These are phyloP conservation scores for Chelonia mydas DNA, from an alignment of 2,797 vertebrate genomes.

Conservation along the genomic window DNA sequence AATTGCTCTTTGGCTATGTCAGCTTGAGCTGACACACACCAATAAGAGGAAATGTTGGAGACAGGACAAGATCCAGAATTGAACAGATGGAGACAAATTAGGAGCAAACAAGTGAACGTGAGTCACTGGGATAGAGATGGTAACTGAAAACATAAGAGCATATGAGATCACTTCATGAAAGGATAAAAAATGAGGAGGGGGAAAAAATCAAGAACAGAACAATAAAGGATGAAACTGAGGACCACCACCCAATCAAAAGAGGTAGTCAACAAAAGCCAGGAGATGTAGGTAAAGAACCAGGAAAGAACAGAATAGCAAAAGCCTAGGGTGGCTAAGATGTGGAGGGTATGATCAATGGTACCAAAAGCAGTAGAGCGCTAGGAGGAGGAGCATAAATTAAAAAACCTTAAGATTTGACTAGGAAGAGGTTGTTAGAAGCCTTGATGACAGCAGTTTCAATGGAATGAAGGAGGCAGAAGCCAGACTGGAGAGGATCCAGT, in stretches of 20 bases:
- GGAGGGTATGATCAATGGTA: background rate
- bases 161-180: background rate
- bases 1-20: background rate
- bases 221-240: no score
- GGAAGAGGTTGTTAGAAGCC: background rate
- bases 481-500: background rate
- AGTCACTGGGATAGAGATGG: background rate
- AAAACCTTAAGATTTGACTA: background rate
- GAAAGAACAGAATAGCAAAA: background rate
- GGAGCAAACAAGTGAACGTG: background rate
- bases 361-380: background rate
- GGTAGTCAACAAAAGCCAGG: no score
- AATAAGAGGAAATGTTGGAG: background rate
- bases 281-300: background rate
- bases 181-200: background rate
- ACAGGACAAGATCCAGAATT: background rate
- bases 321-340: no score
- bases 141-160: background rate
- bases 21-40: background rate
- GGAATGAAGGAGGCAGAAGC: background rate
- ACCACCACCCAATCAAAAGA: no score
- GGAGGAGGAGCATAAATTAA: no score
- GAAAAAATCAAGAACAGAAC: background rate
- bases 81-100: background rate
- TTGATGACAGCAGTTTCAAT: background rate